Evolutionary conservation across 2,888 invertebrate genomes (phyloP).

Genomic region (Zygothrica quintamaculata): DNA sequence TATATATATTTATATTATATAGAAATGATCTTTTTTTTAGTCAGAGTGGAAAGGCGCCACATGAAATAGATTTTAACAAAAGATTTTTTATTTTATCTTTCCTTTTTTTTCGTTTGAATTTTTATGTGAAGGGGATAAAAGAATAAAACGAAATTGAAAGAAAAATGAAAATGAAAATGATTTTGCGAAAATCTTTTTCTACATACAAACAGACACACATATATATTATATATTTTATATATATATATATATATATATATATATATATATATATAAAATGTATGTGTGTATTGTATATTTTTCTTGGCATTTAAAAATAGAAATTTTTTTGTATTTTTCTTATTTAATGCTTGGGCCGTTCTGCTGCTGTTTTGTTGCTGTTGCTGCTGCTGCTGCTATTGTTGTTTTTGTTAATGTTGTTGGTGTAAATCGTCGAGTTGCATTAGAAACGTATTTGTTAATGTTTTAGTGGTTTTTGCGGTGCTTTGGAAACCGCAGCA

Average conservation of each 20-base stretch:
- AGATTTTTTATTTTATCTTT: slow-evolving; percentile 24
- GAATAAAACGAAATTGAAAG: slow-evolving; percentile 53
- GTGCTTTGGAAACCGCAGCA: slow-evolving; percentile 66
- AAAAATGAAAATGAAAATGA: slow-evolving; percentile 71
- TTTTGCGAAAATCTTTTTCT: slow-evolving; percentile 74
- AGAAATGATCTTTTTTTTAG: too few species aligned
- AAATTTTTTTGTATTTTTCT: slow-evolving; percentile 69
- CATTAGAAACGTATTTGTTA: slow-evolving; percentile 82
- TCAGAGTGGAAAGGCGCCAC: slow-evolving; percentile 52
- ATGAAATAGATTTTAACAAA: slow-evolving; percentile 51
- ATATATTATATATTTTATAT: slow-evolving; percentile 28
- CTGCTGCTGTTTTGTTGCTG: slow-evolving; percentile 50
- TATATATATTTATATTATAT: too few species aligned
- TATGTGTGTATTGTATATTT: slow-evolving; percentile 70
- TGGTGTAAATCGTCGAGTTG: slow-evolving; percentile 78
- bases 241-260: slow-evolving; percentile 19
- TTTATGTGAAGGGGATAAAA: slow-evolving; percentile 37
- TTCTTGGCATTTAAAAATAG: slow-evolving; percentile 76
- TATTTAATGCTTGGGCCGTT: slow-evolving; percentile 69
- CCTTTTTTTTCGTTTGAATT: slow-evolving; percentile 13
- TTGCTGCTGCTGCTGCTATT: slow-evolving; percentile 33
- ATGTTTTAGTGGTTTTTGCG: slow-evolving; percentile 70
- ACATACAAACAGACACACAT: slow-evolving; percentile 42
- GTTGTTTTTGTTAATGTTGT: slow-evolving; percentile 35
- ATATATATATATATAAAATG: slow-evolving; percentile 10